A percentile compares a stretch with the other conserved stretches of the same genome.
Evolutionary conservation across 2,113 vertebrate genomes (phyloP).

Genomic region (rabbit (Oryctolagus cuniculus)): DNA sequence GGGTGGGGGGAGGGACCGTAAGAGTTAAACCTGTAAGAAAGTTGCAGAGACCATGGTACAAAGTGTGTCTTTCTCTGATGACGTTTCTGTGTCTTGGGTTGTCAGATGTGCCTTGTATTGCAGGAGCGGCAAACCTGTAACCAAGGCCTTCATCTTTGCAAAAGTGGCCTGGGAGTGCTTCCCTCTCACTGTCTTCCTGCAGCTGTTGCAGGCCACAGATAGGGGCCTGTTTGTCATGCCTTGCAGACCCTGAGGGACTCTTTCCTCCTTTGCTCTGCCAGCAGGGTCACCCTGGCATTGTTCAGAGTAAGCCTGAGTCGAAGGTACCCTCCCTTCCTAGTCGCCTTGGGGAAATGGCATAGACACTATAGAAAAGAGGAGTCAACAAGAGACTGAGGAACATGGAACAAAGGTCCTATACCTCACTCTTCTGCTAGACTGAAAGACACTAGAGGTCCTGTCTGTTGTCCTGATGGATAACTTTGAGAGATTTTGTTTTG

Average conservation of each 20-base stretch:
- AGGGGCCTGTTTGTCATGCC: neutral
- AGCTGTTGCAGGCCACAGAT: neutral
- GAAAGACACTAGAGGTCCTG: neutral
- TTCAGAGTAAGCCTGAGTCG: neutral
- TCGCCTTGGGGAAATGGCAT: neutral
- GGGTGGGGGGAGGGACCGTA: neutral
- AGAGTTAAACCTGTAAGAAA: neutral
- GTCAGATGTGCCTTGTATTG: conserved; percentile 72
- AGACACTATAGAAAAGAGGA: neutral
- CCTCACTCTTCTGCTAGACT: neutral
- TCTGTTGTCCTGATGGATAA: neutral
- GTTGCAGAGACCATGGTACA: conserved; percentile 9
- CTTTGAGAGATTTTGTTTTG: conserved; percentile 21
- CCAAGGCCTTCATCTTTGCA: conserved; percentile 39
- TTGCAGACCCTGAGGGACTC: neutral
- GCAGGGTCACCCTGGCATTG: neutral
- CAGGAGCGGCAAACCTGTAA: conserved; percentile 60
- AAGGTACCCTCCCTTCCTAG: neutral
- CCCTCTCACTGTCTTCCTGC: neutral
- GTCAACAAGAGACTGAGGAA: neutral
- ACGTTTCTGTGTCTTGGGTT: conserved; percentile 20
- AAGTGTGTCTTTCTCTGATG: conserved; percentile 63
- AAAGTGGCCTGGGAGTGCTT: neutral
- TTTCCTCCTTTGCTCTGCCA: neutral
- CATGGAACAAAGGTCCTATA: neutral